phyloP scores from a whole-genome alignment of 2,888 invertebrate species.

The Latheticus oryzae region DNA sequence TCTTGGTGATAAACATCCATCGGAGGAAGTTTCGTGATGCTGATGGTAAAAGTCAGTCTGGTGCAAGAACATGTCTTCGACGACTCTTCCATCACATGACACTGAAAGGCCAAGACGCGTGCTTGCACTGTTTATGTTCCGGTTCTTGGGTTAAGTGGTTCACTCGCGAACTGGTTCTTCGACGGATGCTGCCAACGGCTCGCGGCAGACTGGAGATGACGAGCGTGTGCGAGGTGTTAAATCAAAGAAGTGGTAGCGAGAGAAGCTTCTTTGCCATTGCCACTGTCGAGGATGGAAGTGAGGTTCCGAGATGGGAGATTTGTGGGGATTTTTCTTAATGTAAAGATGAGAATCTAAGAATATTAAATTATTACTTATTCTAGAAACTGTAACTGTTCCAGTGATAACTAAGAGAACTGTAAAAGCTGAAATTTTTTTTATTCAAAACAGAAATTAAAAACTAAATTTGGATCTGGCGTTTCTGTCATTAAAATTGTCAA shows the following conservation, averaged over 20 bases:
- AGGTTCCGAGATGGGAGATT: constrained; percentile 5
- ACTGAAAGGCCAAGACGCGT: constrained; percentile 31
- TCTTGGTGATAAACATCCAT: constrained; percentile 60
- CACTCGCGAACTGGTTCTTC: constrained; percentile 40
- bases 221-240: constrained; percentile 59
- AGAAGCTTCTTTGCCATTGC: constrained; percentile 54
- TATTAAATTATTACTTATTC: no score
- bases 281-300: constrained; percentile 52
- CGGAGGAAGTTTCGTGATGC: constrained; percentile 58
- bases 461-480: no score
- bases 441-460: no score
- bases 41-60: constrained; percentile 48
- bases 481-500: no score
- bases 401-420: no score
- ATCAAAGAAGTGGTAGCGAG: constrained; percentile 60
- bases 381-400: no score
- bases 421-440: no score
- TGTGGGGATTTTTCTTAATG: neutral
- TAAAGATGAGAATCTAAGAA: no score
- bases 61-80: constrained; percentile 53
- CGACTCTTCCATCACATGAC: constrained; percentile 24
- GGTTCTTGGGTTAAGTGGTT: constrained; percentile 43
- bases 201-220: constrained; percentile 60
- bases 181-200: constrained; percentile 44
- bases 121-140: constrained; percentile 42